Conservation (phyloP, 2,888 invertebrate species). For the Phrixothrix hirtus region DNA sequence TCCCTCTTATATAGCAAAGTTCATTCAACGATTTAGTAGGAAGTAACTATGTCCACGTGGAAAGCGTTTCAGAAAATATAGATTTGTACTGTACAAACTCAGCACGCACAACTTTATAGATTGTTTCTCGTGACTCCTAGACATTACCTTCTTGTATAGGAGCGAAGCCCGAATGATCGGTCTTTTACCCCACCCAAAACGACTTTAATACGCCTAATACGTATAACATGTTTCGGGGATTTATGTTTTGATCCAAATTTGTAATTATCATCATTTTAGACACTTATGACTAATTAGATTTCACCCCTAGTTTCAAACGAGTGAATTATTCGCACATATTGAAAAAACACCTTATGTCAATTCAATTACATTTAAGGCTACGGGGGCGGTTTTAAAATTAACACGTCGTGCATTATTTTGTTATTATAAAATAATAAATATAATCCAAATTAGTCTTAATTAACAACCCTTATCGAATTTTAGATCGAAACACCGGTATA, state of each 20-base stretch:
- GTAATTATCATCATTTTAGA: constrained; percentile 15
- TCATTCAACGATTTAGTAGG: constrained; percentile 5
- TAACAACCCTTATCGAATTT: no score
- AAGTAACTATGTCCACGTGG: constrained; percentile 14
- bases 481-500: no score
- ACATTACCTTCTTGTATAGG: constrained; percentile 26
- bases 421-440: no score
- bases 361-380: no score
- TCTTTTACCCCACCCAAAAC: constrained; percentile 27
- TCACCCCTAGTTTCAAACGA: no score
- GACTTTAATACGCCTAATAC: constrained; percentile 27
- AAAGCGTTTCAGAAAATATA: constrained; percentile 24
- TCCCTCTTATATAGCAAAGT: constrained; percentile 8
- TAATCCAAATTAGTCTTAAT: no score
- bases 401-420: no score
- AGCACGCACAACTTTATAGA: constrained; percentile 30
- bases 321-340: no score
- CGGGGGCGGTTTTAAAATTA: no score
- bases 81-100: constrained; percentile 19
- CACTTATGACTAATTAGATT: no score
- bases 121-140: constrained; percentile 31
- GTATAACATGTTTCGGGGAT: constrained; percentile 25
- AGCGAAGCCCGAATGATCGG: constrained; percentile 22
- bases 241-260: constrained; percentile 20
- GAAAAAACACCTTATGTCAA: no score